Conservation (phyloP, 1,140 invertebrate genomes). For the Drosophila burlai region DNA sequence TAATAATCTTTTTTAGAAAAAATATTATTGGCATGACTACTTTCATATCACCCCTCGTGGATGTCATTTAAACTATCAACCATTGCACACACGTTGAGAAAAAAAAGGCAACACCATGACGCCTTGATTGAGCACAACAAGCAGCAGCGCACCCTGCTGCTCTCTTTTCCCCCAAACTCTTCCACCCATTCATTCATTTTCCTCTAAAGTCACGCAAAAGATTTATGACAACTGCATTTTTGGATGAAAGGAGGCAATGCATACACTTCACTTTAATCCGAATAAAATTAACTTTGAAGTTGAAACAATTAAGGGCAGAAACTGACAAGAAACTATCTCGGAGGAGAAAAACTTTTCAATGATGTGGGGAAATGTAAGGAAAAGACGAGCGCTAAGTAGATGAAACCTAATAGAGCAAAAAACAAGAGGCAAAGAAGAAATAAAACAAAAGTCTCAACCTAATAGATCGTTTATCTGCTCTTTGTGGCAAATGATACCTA, state of each 20-base stretch:
- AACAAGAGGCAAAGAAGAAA: background rate
- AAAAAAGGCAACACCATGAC: conserved; percentile 21
- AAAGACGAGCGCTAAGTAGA: conserved; percentile 31
- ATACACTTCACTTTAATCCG: conserved; percentile 45
- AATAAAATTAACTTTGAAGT: conserved; percentile 62
- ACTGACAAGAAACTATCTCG: conserved; percentile 19
- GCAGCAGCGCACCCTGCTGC: background rate
- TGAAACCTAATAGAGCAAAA: conserved; percentile 12
- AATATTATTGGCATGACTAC: background rate
- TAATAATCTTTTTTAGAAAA: background rate
- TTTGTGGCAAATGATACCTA: conserved; percentile 41
- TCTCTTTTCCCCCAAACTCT: background rate
- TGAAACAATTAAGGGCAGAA: conserved; percentile 46
- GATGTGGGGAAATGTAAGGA: conserved; percentile 27
- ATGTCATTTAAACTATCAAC: conserved; percentile 33
- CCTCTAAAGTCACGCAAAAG: conserved; percentile 2
- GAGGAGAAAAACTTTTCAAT: conserved; percentile 11
- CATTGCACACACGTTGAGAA: conserved; percentile 12
- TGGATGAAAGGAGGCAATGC: conserved; percentile 17
- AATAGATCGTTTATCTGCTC: conserved; percentile 23
- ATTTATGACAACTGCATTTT: conserved; percentile 36
- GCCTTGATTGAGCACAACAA: conserved; percentile 31
- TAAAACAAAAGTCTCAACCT: conserved; percentile 16
- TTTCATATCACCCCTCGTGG: background rate
- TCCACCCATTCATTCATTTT: conserved; percentile 3